Conservation (phyloP, 2,797 vertebrate species). For the Stomatorhinus walkeri region DNA sequence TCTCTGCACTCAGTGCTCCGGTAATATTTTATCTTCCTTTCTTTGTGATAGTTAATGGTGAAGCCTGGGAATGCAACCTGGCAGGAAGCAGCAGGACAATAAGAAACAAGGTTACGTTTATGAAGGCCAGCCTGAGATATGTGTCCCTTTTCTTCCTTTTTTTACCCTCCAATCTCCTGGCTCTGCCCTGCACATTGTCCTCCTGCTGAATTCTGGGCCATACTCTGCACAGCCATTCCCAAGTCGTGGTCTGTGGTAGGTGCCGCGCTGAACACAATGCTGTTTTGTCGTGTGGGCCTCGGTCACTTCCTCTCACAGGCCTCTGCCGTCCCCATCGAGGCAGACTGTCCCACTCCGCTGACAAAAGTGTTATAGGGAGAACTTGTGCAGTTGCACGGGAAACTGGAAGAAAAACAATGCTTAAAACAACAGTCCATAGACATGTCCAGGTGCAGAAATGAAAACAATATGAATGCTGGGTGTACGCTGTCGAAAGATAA, state of each 20-base stretch:
- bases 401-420: neutral
- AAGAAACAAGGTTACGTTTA: constrained; percentile 19
- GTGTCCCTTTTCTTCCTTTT: constrained; percentile 16
- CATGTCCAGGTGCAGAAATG: neutral
- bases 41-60: constrained; percentile 19
- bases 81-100: constrained; percentile 28
- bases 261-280: constrained; percentile 34
- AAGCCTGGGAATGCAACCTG: constrained; percentile 22
- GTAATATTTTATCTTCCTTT: constrained; percentile 26
- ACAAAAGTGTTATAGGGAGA: neutral
- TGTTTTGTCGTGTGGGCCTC: constrained; percentile 40
- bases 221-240: constrained; percentile 32
- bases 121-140: constrained; percentile 21
- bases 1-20: neutral
- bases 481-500: neutral
- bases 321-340: neutral
- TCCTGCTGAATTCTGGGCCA: constrained; percentile 27
- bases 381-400: neutral
- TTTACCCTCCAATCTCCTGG: neutral
- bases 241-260: constrained; percentile 32
- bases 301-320: constrained; percentile 36
- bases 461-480: neutral
- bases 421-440: neutral
- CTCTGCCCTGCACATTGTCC: constrained; percentile 22
- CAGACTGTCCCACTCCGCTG: neutral